phyloP scores from a whole-genome alignment of 2,797 vertebrate genomes.

The Dicrostonyx torquatus region DNA sequence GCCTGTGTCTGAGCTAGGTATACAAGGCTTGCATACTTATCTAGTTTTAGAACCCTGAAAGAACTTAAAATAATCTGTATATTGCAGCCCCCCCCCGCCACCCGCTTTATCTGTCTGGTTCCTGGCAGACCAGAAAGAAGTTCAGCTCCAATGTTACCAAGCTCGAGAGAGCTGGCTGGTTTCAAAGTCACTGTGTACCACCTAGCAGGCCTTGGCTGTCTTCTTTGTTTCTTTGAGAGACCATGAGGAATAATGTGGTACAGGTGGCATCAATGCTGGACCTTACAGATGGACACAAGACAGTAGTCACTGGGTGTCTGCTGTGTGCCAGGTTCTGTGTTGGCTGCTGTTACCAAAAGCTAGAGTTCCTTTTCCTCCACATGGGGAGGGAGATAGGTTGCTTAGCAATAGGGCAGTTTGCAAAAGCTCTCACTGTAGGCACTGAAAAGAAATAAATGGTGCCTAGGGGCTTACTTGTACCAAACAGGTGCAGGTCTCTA shows the following conservation, averaged over 20 bases:
- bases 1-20: slow-evolving; percentile 12
- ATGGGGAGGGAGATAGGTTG: not conserved
- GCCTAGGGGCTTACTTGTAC: not conserved
- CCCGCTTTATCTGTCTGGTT: not conserved
- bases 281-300: not conserved
- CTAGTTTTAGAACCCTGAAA: not conserved
- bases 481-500: not conserved
- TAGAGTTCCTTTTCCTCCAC: not conserved
- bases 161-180: not conserved
- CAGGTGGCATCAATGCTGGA: not conserved
- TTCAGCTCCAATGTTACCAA: not conserved
- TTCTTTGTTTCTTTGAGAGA: not conserved
- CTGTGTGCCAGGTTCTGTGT: not conserved
- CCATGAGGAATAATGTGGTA: not conserved
- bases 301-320: not conserved
- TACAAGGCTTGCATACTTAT: not conserved
- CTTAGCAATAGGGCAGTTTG: not conserved
- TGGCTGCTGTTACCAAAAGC: not conserved
- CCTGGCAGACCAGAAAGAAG: slow-evolving; percentile 5
- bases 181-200: no score
- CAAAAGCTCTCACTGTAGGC: not conserved
- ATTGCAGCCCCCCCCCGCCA: not conserved
- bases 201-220: not conserved
- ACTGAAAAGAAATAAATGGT: not conserved
- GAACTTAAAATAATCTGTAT: not conserved